These are phyloP conservation scores for Centropyge bicolor DNA, from an alignment of 2,797 vertebrate genomes.

Conservation along the genomic window DNA sequence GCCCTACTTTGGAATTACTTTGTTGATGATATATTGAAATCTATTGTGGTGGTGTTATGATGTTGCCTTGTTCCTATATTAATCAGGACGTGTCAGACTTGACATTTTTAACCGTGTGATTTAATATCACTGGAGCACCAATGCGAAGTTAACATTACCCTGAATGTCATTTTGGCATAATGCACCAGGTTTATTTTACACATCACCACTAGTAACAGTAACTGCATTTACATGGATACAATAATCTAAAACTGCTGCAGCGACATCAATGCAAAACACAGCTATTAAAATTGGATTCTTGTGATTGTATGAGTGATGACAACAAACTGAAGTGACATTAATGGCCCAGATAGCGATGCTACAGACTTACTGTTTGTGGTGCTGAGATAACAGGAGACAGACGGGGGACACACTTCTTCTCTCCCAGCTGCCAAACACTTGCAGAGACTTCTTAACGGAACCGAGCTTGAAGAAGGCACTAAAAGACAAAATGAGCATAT, in stretches of 20 bases:
- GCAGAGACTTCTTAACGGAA: not conserved
- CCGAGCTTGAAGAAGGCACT: slow-evolving; percentile 19
- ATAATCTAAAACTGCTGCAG: not conserved
- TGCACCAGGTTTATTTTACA: not conserved
- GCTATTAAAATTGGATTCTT: not conserved
- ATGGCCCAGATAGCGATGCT: slow-evolving; percentile 28
- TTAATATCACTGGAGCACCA: not conserved
- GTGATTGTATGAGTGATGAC: not conserved
- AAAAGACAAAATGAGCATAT: not conserved
- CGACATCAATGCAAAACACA: not conserved
- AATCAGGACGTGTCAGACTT: not conserved
- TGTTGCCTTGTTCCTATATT: not conserved
- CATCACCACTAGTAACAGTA: no score
- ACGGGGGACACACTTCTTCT: slow-evolving; percentile 1
- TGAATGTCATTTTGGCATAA: not conserved
- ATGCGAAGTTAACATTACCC: not conserved
- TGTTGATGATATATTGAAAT: not conserved
- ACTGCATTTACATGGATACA: not conserved
- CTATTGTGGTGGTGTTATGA: not conserved
- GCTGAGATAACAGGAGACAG: not conserved
- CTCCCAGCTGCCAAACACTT: slow-evolving; percentile 12
- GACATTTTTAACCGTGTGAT: not conserved
- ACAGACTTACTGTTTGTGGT: slow-evolving; percentile 52
- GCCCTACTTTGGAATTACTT: not conserved
- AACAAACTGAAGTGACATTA: not conserved